phyloP scores from a whole-genome alignment of 2,797 vertebrate genomes.

The Semotilus atromaculatus region DNA sequence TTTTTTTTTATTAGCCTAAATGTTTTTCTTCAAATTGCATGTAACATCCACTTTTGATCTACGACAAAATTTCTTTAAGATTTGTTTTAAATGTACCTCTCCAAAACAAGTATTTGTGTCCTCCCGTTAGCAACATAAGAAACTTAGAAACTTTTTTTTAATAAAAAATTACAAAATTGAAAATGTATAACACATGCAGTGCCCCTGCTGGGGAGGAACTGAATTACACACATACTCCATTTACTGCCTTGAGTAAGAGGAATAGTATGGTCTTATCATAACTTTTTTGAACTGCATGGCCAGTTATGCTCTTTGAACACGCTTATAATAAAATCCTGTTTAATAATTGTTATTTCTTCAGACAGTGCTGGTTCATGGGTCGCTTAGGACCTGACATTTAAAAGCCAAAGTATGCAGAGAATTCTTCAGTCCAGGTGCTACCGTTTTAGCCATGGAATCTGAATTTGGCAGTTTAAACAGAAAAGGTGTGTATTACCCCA shows the following conservation, averaged over 20 bases:
- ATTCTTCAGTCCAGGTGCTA: conserved; percentile 24
- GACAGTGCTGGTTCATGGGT: conserved; percentile 52
- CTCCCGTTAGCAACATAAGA: not conserved
- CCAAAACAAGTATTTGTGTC: not conserved
- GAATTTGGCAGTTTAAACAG: conserved; percentile 33
- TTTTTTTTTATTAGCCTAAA: not conserved
- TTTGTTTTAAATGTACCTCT: not conserved
- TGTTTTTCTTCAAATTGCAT: not conserved
- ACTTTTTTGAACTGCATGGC: conserved; percentile 69
- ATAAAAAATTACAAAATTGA: not conserved
- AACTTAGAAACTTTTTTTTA: not conserved
- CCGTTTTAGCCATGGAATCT: conserved; percentile 37
- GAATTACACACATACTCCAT: conserved; percentile 68
- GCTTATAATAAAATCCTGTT: conserved; percentile 68
- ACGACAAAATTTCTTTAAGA: no score
- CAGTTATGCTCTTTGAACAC: conserved; percentile 70
- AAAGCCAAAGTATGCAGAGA: conserved; percentile 31
- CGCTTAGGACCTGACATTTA: conserved; percentile 44
- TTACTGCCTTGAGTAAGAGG: conserved; percentile 68
- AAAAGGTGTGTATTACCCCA: conserved; percentile 1
- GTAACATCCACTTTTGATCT: not conserved
- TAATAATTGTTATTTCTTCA: not conserved
- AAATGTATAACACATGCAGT: not conserved
- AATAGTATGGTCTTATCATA: conserved; percentile 73
- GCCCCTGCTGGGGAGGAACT: conserved; percentile 58